These are phyloP conservation scores for Lithobates sylvaticus DNA, from an alignment of 2,797 vertebrate species.

Conservation along the genomic window DNA sequence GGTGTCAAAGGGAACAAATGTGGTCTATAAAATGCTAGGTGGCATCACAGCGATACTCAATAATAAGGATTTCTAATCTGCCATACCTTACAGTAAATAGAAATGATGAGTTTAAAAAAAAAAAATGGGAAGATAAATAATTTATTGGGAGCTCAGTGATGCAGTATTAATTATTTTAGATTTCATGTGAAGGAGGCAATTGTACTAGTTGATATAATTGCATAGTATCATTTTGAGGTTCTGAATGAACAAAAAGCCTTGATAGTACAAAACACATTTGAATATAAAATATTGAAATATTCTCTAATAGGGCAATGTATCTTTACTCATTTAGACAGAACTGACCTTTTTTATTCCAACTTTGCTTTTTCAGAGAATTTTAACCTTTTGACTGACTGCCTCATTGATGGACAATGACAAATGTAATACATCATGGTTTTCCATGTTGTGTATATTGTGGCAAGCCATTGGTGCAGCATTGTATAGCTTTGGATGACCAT, in stretches of 20 bases:
- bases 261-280: conserved; percentile 17
- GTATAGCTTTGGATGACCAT: too few species aligned
- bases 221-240: conserved; percentile 7
- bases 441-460: too few species aligned
- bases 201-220: conserved; percentile 17
- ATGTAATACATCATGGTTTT: too few species aligned
- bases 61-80: conserved; percentile 29
- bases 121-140: conserved; percentile 5
- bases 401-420: too few species aligned
- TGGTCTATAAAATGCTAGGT: conserved; percentile 41
- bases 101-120: neutral
- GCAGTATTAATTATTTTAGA: conserved; percentile 14
- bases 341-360: too few species aligned
- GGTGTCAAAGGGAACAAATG: conserved; percentile 33
- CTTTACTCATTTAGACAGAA: too few species aligned
- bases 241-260: conserved; percentile 5
- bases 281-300: conserved; percentile 9
- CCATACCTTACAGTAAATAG: neutral
- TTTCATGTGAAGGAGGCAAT: neutral
- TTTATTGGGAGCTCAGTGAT: conserved; percentile 15
- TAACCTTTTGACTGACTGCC: too few species aligned
- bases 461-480: too few species aligned
- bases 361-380: too few species aligned
- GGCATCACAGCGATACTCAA: conserved; percentile 1
- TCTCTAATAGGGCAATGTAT: neutral